Conservation (phyloP, 2,888 invertebrate genomes). For the Ichneumon xanthorius region DNA sequence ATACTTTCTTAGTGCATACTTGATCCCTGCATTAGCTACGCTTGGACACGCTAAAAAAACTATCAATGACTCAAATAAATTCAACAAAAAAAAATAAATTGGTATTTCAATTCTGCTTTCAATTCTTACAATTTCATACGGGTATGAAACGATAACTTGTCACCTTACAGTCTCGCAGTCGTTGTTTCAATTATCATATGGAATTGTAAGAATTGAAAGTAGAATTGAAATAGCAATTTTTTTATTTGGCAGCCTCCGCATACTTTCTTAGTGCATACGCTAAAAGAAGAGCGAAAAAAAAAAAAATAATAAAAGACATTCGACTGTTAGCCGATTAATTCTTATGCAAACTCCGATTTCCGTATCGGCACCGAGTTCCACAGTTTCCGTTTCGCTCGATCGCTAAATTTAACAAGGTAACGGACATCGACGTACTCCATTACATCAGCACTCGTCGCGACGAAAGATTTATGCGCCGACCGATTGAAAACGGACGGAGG, state of each 20-base stretch:
- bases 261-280: too few relatives aligned
- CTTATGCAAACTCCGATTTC: background rate
- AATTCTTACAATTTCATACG: too few relatives aligned
- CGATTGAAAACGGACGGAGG: conserved; percentile 75
- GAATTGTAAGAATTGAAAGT: too few relatives aligned
- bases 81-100: too few relatives aligned
- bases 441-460: background rate
- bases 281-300: too few relatives aligned
- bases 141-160: too few relatives aligned
- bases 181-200: too few relatives aligned
- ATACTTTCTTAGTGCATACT: background rate
- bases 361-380: background rate
- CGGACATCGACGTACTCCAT: background rate
- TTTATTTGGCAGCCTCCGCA: too few relatives aligned
- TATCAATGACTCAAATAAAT: too few relatives aligned
- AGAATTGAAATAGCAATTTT: too few relatives aligned
- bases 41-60: background rate
- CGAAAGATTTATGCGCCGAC: conserved; percentile 57
- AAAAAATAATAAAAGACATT: background rate
- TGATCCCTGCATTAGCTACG: conserved; percentile 1
- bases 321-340: conserved; percentile 3
- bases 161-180: too few relatives aligned
- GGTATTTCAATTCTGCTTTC: too few relatives aligned
- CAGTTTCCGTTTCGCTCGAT: background rate
- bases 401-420: background rate